These are phyloP conservation scores for Glaucopsyche alexis DNA, from an alignment of 2,888 invertebrate genomes.

Conservation along the genomic window DNA sequence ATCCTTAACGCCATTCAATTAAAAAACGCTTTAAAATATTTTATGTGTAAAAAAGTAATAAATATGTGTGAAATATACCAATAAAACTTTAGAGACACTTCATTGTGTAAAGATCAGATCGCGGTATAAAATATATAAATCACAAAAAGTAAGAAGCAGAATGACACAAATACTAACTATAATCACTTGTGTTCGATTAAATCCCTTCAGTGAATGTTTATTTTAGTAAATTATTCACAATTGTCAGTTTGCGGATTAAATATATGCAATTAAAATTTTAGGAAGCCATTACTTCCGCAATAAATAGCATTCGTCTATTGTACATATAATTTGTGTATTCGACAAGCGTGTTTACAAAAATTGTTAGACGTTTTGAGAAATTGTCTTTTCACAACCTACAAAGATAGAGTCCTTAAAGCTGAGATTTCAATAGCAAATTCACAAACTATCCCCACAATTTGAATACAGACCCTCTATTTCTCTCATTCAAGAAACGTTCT, in stretches of 20 bases:
- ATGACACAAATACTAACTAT: constrained; percentile 58
- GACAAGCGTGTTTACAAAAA: constrained; percentile 81
- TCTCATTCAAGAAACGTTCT: constrained; percentile 60
- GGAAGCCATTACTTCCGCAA: constrained; percentile 81
- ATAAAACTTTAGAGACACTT: constrained; percentile 38
- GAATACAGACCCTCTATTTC: constrained; percentile 40
- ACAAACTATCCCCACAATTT: constrained; percentile 31
- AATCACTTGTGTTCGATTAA: constrained; percentile 47
- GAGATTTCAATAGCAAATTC: constrained; percentile 56
- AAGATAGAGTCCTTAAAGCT: constrained; percentile 49
- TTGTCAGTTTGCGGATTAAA: constrained; percentile 57
- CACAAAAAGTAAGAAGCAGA: constrained; percentile 59
- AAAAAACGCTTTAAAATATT: neutral
- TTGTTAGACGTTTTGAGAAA: constrained; percentile 70
- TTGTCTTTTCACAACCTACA: constrained; percentile 53
- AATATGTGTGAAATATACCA: neutral
- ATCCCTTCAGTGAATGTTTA: constrained; percentile 41
- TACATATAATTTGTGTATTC: constrained; percentile 74
- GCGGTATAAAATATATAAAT: constrained; percentile 59
- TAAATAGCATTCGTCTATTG: constrained; percentile 76
- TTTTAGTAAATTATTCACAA: constrained; percentile 47
- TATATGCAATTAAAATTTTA: constrained; percentile 74
- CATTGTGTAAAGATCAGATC: constrained; percentile 63
- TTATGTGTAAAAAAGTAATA: constrained; percentile 6
- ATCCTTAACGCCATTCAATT: neutral